Conservation (phyloP, 2,113 vertebrate genomes). For the Marmota flaviventris region DNA sequence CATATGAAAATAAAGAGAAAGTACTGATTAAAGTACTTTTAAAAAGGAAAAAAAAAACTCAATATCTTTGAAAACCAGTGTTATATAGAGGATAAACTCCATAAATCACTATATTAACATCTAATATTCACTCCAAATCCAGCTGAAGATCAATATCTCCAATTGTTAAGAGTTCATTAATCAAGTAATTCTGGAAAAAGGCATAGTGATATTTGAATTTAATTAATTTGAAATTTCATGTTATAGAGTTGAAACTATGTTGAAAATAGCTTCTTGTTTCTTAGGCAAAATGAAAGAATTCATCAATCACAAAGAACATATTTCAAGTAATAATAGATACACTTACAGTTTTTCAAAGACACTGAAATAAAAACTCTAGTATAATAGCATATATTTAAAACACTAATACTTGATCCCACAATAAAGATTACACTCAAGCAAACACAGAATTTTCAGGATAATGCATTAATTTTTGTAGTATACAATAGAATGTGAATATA, state of each 20-base stretch:
- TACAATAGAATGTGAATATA: background rate
- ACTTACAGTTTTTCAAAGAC: background rate
- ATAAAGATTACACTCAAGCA: background rate
- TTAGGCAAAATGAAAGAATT: background rate
- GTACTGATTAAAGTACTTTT: background rate
- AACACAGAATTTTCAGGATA: background rate
- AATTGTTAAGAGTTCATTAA: slow-evolving; percentile 29
- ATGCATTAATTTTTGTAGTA: background rate
- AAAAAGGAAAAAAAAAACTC: background rate
- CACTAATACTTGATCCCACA: background rate
- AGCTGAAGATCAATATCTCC: slow-evolving; percentile 44
- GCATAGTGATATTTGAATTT: slow-evolving; percentile 18
- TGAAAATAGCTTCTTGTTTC: background rate
- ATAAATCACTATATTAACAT: background rate
- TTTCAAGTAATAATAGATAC: background rate
- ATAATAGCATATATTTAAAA: background rate
- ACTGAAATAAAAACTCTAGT: background rate
- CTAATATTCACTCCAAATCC: slow-evolving; percentile 29
- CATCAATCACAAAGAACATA: background rate
- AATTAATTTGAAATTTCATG: background rate
- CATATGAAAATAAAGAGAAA: background rate
- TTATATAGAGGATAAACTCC: background rate
- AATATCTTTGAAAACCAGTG: background rate
- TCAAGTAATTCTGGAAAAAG: slow-evolving; percentile 15
- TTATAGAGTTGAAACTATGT: background rate